Percentiles rank a stretch among this genome's conserved stretches.
These are phyloP conservation scores for Drosophila aff. DNA, from an alignment of 1,140 invertebrate genomes.

Conservation along the genomic window DNA sequence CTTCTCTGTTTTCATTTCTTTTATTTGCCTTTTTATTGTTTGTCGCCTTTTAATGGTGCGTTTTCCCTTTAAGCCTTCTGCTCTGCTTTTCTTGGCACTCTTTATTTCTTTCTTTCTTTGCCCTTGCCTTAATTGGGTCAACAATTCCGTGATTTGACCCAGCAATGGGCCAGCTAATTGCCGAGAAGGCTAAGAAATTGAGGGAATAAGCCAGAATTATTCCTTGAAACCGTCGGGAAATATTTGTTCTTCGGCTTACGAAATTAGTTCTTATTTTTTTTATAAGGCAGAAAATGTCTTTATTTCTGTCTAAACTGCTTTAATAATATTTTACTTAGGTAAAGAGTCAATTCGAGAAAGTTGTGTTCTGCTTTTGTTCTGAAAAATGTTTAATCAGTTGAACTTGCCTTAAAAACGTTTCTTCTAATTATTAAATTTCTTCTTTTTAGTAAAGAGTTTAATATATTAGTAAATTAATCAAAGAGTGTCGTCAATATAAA, in stretches of 20 bases:
- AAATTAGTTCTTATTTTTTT: neutral
- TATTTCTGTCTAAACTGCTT: too few species aligned
- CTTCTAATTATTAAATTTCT: too few species aligned
- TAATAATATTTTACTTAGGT: too few species aligned
- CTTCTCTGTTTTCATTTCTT: conserved; percentile 67
- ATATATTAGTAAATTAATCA: neutral
- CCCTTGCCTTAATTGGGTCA: conserved; percentile 55
- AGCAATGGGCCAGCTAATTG: conserved; percentile 41
- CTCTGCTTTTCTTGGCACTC: conserved; percentile 11
- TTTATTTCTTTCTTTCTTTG: conserved; percentile 19
- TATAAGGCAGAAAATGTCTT: neutral
- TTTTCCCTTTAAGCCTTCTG: conserved; percentile 66
- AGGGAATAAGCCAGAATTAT: neutral
- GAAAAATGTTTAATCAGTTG: too few species aligned
- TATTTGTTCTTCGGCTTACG: neutral
- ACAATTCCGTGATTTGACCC: conserved; percentile 49
- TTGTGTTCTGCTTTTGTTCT: neutral
- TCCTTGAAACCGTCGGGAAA: neutral
- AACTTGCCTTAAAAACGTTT: too few species aligned
- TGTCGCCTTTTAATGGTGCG: conserved; percentile 63
- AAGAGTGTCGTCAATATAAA: neutral
- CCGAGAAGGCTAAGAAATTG: conserved; percentile 14
- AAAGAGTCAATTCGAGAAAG: neutral
- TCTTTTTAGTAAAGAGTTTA: neutral
- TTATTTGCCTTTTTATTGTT: conserved; percentile 73